A percentile compares a stretch with the other conserved stretches of the same genome.
phyloP scores from a whole-genome alignment of 2,113 vertebrate species.

The Poeciliopsis prolifica region DNA sequence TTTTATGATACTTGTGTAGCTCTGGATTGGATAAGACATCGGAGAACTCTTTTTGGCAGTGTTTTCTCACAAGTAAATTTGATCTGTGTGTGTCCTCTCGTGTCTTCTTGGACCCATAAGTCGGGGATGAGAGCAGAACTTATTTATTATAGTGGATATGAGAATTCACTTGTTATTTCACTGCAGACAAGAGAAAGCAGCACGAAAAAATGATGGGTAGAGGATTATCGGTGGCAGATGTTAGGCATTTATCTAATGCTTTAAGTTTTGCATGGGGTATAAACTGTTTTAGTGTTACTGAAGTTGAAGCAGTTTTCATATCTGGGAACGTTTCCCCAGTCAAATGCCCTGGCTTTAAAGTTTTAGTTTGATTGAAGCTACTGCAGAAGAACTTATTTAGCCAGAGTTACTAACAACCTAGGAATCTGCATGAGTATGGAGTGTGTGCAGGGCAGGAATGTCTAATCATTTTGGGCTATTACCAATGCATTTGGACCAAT shows the following conservation, averaged over 20 bases:
- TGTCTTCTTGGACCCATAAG: constrained; percentile 61
- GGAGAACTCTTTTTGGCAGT: constrained; percentile 32
- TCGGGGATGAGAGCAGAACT: constrained; percentile 26
- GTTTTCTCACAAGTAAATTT: constrained; percentile 63
- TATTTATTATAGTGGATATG: constrained; percentile 33
- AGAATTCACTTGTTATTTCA: constrained; percentile 20
- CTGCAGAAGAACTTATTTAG: constrained; percentile 35
- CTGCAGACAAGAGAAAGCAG: constrained; percentile 31
- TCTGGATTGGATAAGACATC: constrained; percentile 11
- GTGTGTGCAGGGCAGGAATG: too few relatives aligned
- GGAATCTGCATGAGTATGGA: background rate
- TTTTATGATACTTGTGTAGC: constrained; percentile 2
- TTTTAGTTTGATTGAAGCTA: constrained; percentile 58
- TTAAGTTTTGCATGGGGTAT: constrained; percentile 4
- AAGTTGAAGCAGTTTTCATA: constrained; percentile 6
- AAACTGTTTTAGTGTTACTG: constrained; percentile 19
- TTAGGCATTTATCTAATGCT: constrained; percentile 1
- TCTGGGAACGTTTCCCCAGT: constrained; percentile 46
- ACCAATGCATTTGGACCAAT: too few relatives aligned
- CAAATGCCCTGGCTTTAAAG: constrained; percentile 58
- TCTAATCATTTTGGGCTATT: too few relatives aligned
- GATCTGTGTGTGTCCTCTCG: constrained; percentile 56
- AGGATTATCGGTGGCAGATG: constrained; percentile 9
- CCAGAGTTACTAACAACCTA: constrained; percentile 25
- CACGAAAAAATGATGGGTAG: constrained; percentile 2